Evolutionary conservation across 2,113 vertebrate species (phyloP).

Genomic region (Caranx melampygus): DNA sequence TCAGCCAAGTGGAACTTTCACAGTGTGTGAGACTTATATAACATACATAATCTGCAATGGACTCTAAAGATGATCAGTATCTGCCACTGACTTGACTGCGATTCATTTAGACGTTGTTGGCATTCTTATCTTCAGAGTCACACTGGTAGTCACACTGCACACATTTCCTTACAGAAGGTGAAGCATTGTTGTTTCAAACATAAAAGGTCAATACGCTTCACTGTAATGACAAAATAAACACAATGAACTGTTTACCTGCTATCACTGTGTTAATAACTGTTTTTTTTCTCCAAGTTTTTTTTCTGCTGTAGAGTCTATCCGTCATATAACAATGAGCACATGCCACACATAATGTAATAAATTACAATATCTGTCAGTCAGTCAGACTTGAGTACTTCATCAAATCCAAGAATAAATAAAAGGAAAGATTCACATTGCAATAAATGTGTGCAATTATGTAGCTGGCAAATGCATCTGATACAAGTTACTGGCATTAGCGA

Average conservation of each 20-base stretch:
- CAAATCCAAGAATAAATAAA: background rate
- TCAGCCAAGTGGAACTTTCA: too few species aligned
- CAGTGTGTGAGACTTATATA: too few species aligned
- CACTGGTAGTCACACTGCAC: background rate
- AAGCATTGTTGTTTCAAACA: conserved; percentile 31
- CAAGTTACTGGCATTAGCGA: conserved; percentile 57
- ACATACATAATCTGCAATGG: too few species aligned
- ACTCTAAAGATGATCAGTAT: too few species aligned
- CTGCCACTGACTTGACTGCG: too few species aligned
- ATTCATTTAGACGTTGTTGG: conserved; percentile 1
- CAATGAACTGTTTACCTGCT: conserved; percentile 29
- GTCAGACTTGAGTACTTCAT: conserved; percentile 12
- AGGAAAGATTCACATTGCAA: conserved; percentile 7
- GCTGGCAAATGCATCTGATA: conserved; percentile 41
- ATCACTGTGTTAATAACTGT: conserved; percentile 7
- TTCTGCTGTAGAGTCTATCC: background rate
- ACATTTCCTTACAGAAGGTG: background rate
- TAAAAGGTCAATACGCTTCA: conserved; percentile 58
- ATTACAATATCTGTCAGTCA: conserved; percentile 46
- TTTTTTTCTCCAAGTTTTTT: too few species aligned
- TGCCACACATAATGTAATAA: conserved; percentile 31
- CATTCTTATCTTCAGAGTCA: conserved; percentile 40
- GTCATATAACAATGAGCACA: conserved; percentile 44
- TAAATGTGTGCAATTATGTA: background rate
- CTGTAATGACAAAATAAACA: conserved; percentile 20